These are phyloP conservation scores for Meandrina meandrites DNA, from an alignment of 92 coral and sea anemone species.

Conservation along the genomic window DNA sequence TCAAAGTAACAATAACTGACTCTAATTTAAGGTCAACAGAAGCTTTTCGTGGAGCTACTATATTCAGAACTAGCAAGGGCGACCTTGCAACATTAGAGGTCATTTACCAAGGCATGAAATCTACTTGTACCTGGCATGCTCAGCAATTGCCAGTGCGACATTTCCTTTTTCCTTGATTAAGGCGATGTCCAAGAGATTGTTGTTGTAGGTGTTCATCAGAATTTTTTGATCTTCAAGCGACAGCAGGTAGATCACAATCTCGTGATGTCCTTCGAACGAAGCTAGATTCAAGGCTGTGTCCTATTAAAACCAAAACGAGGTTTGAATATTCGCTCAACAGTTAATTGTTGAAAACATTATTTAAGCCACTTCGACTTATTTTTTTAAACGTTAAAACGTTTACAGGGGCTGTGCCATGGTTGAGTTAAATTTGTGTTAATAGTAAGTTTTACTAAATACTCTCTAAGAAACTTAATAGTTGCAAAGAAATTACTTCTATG, in stretches of 20 bases:
- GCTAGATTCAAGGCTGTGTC: conserved; percentile 79
- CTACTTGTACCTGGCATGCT: conserved; percentile 60
- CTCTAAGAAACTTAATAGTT: no score
- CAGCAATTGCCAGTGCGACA: conserved; percentile 81
- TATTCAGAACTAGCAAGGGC: no score
- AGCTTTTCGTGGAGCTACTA: no score
- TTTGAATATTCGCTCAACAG: background rate
- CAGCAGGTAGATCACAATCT: conserved; percentile 64
- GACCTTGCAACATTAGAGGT: background rate
- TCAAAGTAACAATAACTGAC: no score
- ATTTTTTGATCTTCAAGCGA: conserved; percentile 70
- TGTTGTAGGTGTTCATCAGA: conserved; percentile 75
- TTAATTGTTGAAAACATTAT: no score
- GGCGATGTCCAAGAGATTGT: conserved; percentile 76
- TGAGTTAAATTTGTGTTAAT: no score
- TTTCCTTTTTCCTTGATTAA: conserved; percentile 64
- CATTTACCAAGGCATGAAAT: background rate
- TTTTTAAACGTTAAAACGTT: no score
- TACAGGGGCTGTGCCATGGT: no score
- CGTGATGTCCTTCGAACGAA: conserved; percentile 71
- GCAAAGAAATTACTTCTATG: no score
- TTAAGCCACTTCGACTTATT: no score
- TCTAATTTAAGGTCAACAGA: background rate
- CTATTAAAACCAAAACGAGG: conserved; percentile 28
- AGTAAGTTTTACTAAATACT: no score